phyloP scores from a whole-genome alignment of 2,113 vertebrate species.

The Rhizomys pruinosus region DNA sequence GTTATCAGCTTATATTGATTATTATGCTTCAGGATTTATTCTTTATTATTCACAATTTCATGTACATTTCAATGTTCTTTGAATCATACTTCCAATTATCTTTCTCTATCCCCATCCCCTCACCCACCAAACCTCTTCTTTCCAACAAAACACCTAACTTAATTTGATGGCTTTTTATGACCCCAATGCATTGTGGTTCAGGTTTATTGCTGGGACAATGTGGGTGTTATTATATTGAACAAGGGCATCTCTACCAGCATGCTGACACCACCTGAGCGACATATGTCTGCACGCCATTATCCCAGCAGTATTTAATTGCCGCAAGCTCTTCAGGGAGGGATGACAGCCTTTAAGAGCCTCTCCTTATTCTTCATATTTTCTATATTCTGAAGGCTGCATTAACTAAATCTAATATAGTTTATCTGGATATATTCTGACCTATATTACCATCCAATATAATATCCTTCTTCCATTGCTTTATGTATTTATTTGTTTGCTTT shows the following conservation, averaged over 20 bases:
- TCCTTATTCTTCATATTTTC: background rate
- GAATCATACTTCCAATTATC: background rate
- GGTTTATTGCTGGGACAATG: background rate
- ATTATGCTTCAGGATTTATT: background rate
- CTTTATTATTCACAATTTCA: background rate
- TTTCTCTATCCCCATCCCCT: background rate
- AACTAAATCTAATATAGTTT: background rate
- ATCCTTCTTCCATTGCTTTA: background rate
- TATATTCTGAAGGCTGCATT: background rate
- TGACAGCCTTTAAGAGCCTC: background rate
- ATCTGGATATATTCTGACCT: slow-evolving; percentile 12
- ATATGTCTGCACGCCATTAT: background rate
- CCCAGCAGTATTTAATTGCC: background rate
- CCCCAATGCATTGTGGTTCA: no score
- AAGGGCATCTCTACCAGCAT: background rate
- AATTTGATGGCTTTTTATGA: no score
- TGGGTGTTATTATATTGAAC: background rate
- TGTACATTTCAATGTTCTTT: background rate
- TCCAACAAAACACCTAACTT: background rate
- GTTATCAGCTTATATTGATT: no score
- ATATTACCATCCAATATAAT: background rate
- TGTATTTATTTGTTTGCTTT: no score
- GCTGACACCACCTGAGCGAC: background rate
- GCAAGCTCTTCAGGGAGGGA: background rate
- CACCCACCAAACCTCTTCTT: background rate